phyloP scores from a whole-genome alignment of 2,113 vertebrate species.

The Oophaga pumilio region DNA sequence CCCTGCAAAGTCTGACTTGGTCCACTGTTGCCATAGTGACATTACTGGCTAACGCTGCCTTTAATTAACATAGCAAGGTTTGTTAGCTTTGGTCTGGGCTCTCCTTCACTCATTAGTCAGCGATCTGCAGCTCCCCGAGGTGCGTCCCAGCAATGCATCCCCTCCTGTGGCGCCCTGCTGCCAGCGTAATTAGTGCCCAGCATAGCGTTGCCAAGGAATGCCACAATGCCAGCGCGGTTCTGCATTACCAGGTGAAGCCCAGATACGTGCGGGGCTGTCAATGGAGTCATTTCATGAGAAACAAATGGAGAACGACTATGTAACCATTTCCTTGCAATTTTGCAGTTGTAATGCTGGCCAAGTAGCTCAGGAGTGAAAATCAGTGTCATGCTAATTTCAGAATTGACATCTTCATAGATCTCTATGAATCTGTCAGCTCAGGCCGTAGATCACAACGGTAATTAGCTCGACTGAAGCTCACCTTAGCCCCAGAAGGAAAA shows the following conservation, averaged over 20 bases:
- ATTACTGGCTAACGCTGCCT: constrained; percentile 46
- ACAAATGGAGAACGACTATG: background rate
- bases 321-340: background rate
- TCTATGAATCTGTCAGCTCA: too few relatives aligned
- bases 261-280: background rate
- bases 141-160: constrained; percentile 13
- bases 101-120: constrained; percentile 29
- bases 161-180: constrained; percentile 46
- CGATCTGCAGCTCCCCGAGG: constrained; percentile 2
- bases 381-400: too few relatives aligned
- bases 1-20: background rate
- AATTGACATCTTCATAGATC: too few relatives aligned
- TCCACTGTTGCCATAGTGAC: constrained; percentile 35
- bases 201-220: constrained; percentile 41
- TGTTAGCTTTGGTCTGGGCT: background rate
- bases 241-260: constrained; percentile 38
- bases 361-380: background rate
- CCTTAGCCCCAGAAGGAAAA: too few relatives aligned
- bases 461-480: too few relatives aligned
- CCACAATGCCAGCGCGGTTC: constrained; percentile 32
- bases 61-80: constrained; percentile 36
- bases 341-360: background rate
- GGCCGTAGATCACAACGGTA: too few relatives aligned
- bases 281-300: background rate
- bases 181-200: constrained; percentile 48